Percentiles rank a stretch among this genome's conserved stretches.
Conservation (phyloP, 2,113 vertebrate species). For the Leuciscus idus region DNA sequence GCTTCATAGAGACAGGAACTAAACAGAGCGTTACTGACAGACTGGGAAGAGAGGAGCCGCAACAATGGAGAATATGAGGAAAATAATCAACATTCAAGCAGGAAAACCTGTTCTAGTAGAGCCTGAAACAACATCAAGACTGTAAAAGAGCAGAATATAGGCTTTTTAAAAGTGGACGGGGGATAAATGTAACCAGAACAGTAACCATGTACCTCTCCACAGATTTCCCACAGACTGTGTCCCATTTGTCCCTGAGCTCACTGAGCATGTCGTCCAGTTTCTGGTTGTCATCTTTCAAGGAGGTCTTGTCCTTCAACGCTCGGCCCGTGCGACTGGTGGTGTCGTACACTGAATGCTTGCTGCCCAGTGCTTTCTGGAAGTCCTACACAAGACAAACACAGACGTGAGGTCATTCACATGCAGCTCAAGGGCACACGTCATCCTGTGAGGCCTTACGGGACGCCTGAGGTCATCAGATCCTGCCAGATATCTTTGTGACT, state of each 20-base stretch:
- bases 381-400: conserved; percentile 75
- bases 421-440: conserved; percentile 24
- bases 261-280: conserved; percentile 96
- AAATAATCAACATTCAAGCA: too few species aligned
- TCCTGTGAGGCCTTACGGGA: background rate
- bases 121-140: too few species aligned
- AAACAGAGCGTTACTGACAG: too few species aligned
- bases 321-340: conserved; percentile 91
- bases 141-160: too few species aligned
- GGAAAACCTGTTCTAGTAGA: too few species aligned
- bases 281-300: conserved; percentile 89
- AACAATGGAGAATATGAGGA: too few species aligned
- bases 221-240: conserved; percentile 97
- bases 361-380: conserved; percentile 94
- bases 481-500: background rate
- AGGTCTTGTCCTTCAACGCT: conserved; percentile 93
- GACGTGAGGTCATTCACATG: conserved; percentile 7
- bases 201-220: conserved; percentile 86
- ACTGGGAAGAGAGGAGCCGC: too few species aligned
- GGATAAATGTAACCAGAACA: too few species aligned
- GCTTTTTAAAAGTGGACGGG: too few species aligned
- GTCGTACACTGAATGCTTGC: conserved; percentile 96
- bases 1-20: too few species aligned
- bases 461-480: conserved; percentile 9
- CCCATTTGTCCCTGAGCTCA: conserved; percentile 97